A percentile compares a stretch with the other conserved stretches of the same genome.
Evolutionary conservation across 2,888 invertebrate species (phyloP).

Genomic region (Dyspetes luteomarginatus): DNA sequence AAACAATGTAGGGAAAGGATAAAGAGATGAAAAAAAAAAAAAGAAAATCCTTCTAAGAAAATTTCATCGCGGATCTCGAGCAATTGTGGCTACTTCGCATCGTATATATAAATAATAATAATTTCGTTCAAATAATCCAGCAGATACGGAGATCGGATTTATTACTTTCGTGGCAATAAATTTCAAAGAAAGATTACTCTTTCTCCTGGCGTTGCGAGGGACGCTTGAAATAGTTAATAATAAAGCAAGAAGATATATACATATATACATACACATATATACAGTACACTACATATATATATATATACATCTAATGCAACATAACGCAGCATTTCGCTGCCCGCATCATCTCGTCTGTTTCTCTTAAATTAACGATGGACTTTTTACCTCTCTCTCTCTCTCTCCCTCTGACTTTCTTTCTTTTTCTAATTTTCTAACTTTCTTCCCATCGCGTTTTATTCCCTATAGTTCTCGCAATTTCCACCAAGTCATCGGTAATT

Average conservation of each 20-base stretch:
- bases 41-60: constrained; percentile 21
- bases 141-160: constrained; percentile 38
- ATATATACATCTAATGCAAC: background rate
- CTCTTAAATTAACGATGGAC: background rate
- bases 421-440: background rate
- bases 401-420: background rate
- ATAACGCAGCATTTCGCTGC: constrained; percentile 20
- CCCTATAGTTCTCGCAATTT: constrained; percentile 18
- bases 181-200: constrained; percentile 53
- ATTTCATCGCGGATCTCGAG: constrained; percentile 30
- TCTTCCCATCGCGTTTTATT: constrained; percentile 18
- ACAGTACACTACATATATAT: background rate
- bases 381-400: constrained; percentile 4
- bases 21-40: background rate
- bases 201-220: constrained; percentile 29
- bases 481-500: constrained; percentile 42
- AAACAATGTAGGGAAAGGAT: background rate
- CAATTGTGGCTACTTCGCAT: constrained; percentile 39
- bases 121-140: constrained; percentile 54
- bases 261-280: constrained; percentile 3
- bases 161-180: constrained; percentile 52
- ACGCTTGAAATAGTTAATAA: constrained; percentile 6
- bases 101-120: constrained; percentile 60
- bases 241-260: background rate
- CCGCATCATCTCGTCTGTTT: constrained; percentile 24